Percentiles rank a stretch among this genome's conserved stretches.
Conservation (phyloP, 2,113 vertebrate species). For the Microcebus jonahi region DNA sequence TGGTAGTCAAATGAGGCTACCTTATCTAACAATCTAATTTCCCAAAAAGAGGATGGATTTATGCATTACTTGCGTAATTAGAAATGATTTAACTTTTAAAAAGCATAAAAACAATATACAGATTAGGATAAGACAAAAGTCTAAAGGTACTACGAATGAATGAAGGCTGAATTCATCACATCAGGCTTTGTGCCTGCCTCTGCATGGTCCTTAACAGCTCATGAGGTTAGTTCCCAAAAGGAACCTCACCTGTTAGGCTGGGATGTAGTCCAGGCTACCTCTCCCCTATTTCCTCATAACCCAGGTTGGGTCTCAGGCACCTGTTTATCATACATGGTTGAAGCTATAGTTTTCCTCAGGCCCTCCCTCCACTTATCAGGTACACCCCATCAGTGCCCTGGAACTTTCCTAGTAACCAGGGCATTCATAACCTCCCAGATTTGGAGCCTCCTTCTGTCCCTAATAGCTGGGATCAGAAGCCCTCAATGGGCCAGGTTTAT, state of each 20-base stretch:
- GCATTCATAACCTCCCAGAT: constrained; percentile 37
- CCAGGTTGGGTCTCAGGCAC: neutral
- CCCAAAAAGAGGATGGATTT: constrained; percentile 41
- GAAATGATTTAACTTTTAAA: constrained; percentile 20
- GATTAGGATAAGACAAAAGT: neutral
- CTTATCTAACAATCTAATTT: constrained; percentile 42
- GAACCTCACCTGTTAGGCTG: neutral
- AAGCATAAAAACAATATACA: constrained; percentile 17
- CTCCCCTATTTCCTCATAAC: constrained; percentile 51
- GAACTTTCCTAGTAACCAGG: constrained; percentile 41
- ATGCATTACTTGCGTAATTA: neutral
- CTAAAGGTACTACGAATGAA: neutral
- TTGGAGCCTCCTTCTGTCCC: neutral
- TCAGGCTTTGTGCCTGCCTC: neutral
- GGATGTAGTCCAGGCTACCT: constrained; percentile 26
- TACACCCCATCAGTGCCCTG: constrained; percentile 10
- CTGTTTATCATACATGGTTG: neutral
- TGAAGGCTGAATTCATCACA: constrained; percentile 36
- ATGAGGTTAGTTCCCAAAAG: neutral
- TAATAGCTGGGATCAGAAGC: constrained; percentile 2
- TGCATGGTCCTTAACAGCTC: neutral
- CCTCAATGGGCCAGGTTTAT: constrained; percentile 17
- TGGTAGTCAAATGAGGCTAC: neutral
- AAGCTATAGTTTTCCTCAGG: constrained; percentile 39
- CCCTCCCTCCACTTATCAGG: constrained; percentile 20